Evolutionary conservation across 1,140 invertebrate genomes (phyloP).

Genomic region (Macrotrachela quadricornifera): DNA sequence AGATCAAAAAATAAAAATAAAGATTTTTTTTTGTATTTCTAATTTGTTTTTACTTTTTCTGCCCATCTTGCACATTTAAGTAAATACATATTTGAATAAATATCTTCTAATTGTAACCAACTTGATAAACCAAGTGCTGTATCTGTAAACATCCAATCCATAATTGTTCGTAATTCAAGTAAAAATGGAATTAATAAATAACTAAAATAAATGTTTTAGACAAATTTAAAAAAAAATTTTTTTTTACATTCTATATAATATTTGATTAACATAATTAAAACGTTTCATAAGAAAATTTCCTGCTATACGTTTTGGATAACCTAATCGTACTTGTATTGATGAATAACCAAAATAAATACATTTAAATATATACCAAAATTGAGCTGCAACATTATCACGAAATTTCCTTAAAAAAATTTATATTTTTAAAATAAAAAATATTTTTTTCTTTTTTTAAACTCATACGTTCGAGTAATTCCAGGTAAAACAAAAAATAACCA

Average conservation of each 20-base stretch:
- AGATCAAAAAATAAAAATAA: not conserved
- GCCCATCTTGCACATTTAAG: constrained; percentile 73
- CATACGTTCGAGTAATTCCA: constrained; percentile 62
- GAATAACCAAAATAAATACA: constrained; percentile 78
- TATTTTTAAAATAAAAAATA: too few species aligned
- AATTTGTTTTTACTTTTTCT: constrained; percentile 37
- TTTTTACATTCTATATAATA: constrained; percentile 73
- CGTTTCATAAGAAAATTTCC: constrained; percentile 90
- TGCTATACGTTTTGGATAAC: constrained; percentile 77
- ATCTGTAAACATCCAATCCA: constrained; percentile 99
- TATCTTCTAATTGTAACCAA: constrained; percentile 99
- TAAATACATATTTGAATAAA: constrained; percentile 82
- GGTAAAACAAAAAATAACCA: constrained; percentile 95
- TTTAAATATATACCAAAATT: constrained; percentile 90
- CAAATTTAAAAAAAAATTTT: constrained; percentile 12
- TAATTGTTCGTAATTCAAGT: constrained; percentile 77
- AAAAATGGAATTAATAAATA: constrained; percentile 88
- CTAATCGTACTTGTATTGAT: constrained; percentile 79
- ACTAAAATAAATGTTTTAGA: constrained; percentile 30
- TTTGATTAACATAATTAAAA: constrained; percentile 70
- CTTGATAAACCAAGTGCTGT: constrained; percentile 90
- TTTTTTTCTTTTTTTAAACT: too few species aligned
- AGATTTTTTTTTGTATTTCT: too few species aligned
- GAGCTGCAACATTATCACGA: constrained; percentile 52
- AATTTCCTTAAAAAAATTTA: constrained; percentile 49